Conservation (phyloP, 1,140 invertebrate genomes). For the Cyrtorhinus lividipennis region DNA sequence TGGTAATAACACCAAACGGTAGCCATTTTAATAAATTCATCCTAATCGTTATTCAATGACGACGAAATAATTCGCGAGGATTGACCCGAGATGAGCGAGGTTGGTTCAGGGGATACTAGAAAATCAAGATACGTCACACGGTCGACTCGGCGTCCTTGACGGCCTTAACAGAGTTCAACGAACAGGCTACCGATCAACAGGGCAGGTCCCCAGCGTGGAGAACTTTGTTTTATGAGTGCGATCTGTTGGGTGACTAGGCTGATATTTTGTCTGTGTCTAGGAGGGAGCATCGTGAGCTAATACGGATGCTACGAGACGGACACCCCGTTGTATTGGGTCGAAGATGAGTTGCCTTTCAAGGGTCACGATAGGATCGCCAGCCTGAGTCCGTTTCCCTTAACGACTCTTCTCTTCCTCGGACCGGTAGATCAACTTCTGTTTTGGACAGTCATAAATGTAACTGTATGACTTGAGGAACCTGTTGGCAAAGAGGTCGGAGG, state of each 20-base stretch:
- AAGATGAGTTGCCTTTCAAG: no score
- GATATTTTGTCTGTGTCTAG: no score
- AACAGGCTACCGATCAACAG: not conserved
- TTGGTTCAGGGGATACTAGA: not conserved
- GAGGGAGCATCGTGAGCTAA: no score
- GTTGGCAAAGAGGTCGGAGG: not conserved
- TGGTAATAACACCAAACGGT: no score
- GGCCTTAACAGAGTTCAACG: not conserved
- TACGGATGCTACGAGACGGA: no score
- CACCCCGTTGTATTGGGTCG: no score
- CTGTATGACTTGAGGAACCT: not conserved
- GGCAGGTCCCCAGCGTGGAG: not conserved
- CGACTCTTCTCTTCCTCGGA: not conserved
- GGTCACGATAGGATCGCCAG: no score
- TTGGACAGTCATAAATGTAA: not conserved
- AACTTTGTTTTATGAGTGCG: not conserved
- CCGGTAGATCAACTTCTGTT: not conserved
- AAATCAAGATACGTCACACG: not conserved
- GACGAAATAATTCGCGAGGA: no score
- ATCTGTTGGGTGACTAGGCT: no score
- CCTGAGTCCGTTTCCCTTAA: not conserved
- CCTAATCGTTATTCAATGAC: no score
- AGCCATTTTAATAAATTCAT: no score
- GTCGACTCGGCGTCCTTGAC: not conserved
- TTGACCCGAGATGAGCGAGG: not conserved